Percentiles rank a stretch among this genome's conserved stretches.
Conservation (phyloP, 1,140 invertebrate genomes). For the Hyphantria cunea region DNA sequence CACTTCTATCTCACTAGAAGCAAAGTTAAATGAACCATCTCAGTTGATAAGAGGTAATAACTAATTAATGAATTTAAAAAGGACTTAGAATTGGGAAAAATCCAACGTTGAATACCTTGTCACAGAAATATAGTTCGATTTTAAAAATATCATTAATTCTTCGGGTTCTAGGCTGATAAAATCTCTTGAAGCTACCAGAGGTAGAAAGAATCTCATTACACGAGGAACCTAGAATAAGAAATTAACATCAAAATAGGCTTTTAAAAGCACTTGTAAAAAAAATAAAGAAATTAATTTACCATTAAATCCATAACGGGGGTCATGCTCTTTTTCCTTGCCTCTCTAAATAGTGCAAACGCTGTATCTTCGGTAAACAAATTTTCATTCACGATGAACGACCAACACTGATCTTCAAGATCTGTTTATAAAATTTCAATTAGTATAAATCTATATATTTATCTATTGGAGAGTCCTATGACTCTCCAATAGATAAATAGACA, state of each 20-base stretch:
- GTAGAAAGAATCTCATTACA: slow-evolving; percentile 87
- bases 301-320: slow-evolving; percentile 86
- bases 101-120: slow-evolving; percentile 82
- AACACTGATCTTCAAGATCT: slow-evolving; percentile 88
- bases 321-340: slow-evolving; percentile 82
- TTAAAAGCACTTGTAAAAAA: no score
- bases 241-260: neutral
- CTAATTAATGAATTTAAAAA: no score
- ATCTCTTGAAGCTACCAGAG: slow-evolving; percentile 86
- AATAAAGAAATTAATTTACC: slow-evolving; percentile 59
- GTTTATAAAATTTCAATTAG: neutral
- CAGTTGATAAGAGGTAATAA: neutral
- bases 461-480: no score
- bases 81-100: no score
- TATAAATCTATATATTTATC: no score
- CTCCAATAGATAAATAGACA: no score
- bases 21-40: neutral
- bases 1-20: slow-evolving; percentile 87
- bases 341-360: slow-evolving; percentile 86
- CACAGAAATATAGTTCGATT: slow-evolving; percentile 86
- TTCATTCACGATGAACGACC: slow-evolving; percentile 86
- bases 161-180: slow-evolving; percentile 85
- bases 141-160: slow-evolving; percentile 84
- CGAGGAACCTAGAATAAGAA: slow-evolving; percentile 77
- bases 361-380: slow-evolving; percentile 87